Evolutionary conservation across 2,888 invertebrate species (phyloP).

Genomic region (Cryptocephalus moraei): DNA sequence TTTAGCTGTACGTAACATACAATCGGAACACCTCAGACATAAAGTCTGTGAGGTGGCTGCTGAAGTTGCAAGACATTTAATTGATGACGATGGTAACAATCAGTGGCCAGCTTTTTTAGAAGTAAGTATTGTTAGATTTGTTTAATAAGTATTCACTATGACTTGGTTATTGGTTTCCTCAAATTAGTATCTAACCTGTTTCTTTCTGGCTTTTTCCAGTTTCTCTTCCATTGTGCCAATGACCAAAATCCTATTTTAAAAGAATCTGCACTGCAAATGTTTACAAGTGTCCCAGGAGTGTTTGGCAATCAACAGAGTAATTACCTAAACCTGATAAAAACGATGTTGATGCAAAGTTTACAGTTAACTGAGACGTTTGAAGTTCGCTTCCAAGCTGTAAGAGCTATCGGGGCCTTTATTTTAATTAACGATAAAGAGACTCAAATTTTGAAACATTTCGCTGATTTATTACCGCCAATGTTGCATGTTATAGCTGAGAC

Average conservation of each 20-base stretch:
- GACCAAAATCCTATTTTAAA: constrained; percentile 73
- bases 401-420: constrained; percentile 80
- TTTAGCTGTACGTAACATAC: constrained; percentile 73
- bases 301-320: constrained; percentile 93
- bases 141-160: too few relatives aligned
- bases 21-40: constrained; percentile 65
- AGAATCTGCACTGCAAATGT: constrained; percentile 90
- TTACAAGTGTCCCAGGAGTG: constrained; percentile 90
- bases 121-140: constrained; percentile 23
- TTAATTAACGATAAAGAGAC: constrained; percentile 88
- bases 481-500: constrained; percentile 71
- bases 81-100: constrained; percentile 93
- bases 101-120: constrained; percentile 94
- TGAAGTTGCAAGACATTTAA: constrained; percentile 89
- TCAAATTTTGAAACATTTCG: constrained; percentile 79
- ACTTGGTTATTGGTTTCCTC: neutral
- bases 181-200: neutral
- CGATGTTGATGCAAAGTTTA: constrained; percentile 80
- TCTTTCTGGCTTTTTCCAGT: constrained; percentile 34
- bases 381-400: constrained; percentile 72
- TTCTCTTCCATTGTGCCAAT: constrained; percentile 89
- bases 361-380: constrained; percentile 57
- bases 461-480: constrained; percentile 71
- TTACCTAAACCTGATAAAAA: constrained; percentile 87
- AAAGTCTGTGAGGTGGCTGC: constrained; percentile 94